These are phyloP conservation scores for Macrotrachela quadricornifera DNA, from an alignment of 1,140 invertebrate genomes.

Conservation along the genomic window DNA sequence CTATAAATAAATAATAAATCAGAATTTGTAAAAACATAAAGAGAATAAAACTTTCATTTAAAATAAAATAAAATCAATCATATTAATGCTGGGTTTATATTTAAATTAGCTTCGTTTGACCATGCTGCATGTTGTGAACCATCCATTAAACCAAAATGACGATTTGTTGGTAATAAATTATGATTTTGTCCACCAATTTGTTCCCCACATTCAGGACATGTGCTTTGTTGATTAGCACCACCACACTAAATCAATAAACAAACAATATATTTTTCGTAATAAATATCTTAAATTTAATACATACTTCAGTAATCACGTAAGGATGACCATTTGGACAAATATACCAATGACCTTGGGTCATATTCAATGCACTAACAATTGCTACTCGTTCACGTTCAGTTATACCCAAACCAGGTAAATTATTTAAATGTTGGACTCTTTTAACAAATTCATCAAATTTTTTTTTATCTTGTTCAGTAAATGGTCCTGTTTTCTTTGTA, in stretches of 20 bases:
- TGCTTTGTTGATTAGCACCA: conserved; percentile 37
- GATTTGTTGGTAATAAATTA: conserved; percentile 16
- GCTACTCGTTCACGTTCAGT: conserved; percentile 35
- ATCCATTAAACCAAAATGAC: conserved; percentile 16
- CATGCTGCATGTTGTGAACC: conserved; percentile 20
- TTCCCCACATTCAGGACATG: conserved; percentile 42
- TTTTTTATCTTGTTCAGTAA: too few species aligned
- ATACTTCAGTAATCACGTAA: conserved; percentile 1
- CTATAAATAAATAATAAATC: too few species aligned
- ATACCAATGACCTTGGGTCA: conserved; percentile 45
- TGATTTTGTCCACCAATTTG: conserved; percentile 42
- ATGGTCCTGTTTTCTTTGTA: too few species aligned
- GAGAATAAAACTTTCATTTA: too few species aligned
- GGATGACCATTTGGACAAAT: conserved; percentile 42
- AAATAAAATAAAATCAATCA: too few species aligned
- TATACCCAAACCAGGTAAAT: conserved; percentile 18
- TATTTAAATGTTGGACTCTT: too few species aligned
- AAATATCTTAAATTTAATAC: too few species aligned
- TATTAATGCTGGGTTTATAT: too few species aligned
- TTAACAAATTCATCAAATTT: too few species aligned
- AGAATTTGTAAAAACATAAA: too few species aligned
- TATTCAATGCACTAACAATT: conserved; percentile 40
- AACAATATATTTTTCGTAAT: too few species aligned
- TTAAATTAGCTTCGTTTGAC: conserved; percentile 9
- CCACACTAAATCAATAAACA: conserved; percentile 33